Evolutionary conservation across 37 sponge, comb jelly and placozoan species (phyloP), one percentile per base, ranked within the genome.

Genomic region (Hormiphora californensis): DNA sequence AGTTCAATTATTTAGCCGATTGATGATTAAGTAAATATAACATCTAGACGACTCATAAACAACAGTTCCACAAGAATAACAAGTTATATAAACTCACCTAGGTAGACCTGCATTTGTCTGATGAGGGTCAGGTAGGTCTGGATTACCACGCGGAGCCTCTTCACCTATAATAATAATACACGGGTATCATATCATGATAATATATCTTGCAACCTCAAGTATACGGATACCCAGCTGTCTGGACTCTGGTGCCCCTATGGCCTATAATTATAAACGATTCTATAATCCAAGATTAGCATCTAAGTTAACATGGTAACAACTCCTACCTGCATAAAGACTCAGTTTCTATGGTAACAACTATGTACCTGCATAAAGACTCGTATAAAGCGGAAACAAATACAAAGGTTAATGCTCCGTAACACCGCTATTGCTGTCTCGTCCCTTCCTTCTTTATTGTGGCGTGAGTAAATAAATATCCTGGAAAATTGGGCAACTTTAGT

Each of bases 101-200:
- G 38, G 22, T 73, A 73, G 25, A 40, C 41, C 2, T 37, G 44
- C 81, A 73, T 73, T 22, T 73, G 81, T 36, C 38, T 39, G 44
- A 73, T 73, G 9, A 73, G 81, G 9, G 81, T 73, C 0, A 73
- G 23, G 43, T 73, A 73, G 2, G 81, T 73, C 46, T 40, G 40
- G 28, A 73, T 46, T 4, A 73, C 81, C 12, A 40, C 81, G 25
- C 81, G 9, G 30, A 73, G 46, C 25, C 81, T 22, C 44, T 73
- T 73, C 23, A 73, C 81, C 81, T 73, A 46, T 22, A 19, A 30
- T 19, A 57, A 15, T n/a, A n/a, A n/a, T n/a, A n/a, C n/a, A n/a
- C n/a, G n/a, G n/a, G n/a, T n/a, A n/a, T n/a, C n/a, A n/a, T n/a
- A 57, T 28, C 53, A 49, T 15, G 9, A 9, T 49, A 49, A 49